Evolutionary conservation across 2,113 vertebrate genomes (phyloP).

Genomic region (Sterrhoptilus dennistouni): DNA sequence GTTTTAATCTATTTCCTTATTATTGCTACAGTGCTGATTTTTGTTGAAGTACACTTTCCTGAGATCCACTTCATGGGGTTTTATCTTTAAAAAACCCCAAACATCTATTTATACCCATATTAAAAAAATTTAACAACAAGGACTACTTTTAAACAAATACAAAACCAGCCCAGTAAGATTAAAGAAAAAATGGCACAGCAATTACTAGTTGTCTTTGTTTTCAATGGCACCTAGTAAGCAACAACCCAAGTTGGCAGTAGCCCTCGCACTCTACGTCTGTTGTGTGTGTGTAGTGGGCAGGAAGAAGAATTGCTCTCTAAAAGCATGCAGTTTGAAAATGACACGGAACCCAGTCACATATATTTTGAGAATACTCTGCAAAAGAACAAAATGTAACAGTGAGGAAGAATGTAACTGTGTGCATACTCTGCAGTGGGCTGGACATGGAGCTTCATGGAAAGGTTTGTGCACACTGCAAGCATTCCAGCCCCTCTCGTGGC

Average conservation of each 20-base stretch:
- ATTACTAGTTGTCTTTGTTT: neutral
- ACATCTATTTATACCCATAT: neutral
- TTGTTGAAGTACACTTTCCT: neutral
- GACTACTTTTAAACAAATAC: neutral
- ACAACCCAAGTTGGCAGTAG: neutral
- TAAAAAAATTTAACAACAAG: neutral
- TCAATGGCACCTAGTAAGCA: neutral
- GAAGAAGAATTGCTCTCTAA: neutral
- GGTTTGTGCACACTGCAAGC: neutral
- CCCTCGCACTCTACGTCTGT: neutral
- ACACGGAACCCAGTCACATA: neutral
- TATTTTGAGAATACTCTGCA: neutral
- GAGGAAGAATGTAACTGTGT: neutral
- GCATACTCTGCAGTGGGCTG: neutral
- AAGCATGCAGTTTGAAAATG: neutral
- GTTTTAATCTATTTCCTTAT: neutral
- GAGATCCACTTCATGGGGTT: neutral
- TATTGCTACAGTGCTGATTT: neutral
- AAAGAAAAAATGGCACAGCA: neutral
- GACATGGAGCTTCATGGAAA: neutral
- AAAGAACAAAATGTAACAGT: neutral
- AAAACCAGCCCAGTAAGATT: neutral
- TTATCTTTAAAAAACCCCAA: neutral
- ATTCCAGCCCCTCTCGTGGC: neutral
- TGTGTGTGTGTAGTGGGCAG: neutral